Evolutionary conservation across 2,888 invertebrate genomes (phyloP).

Genomic region (Eucera pruinosa): DNA sequence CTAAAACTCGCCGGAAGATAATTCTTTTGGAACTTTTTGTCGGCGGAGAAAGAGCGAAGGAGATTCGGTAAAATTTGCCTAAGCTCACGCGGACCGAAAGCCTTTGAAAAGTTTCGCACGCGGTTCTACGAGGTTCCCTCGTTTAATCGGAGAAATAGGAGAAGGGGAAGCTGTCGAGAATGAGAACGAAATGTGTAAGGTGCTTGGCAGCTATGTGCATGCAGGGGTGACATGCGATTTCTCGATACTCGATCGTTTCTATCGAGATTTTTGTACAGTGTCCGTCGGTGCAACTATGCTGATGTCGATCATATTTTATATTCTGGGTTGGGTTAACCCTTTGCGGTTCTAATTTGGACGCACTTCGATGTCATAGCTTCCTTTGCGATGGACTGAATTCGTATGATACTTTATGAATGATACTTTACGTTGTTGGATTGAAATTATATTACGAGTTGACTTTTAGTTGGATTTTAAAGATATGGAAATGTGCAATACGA

Average conservation of each 20-base stretch:
- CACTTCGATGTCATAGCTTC: too few relatives aligned
- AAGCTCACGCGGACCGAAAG: neutral
- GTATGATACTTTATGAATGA: too few relatives aligned
- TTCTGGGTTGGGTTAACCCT: neutral
- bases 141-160: neutral
- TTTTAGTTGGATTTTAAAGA: too few relatives aligned
- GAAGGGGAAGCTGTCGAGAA: slow-evolving; percentile 1
- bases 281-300: slow-evolving; percentile 16
- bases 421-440: too few relatives aligned
- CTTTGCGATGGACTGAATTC: too few relatives aligned
- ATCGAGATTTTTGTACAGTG: slow-evolving; percentile 1
- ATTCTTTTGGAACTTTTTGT: too few relatives aligned
- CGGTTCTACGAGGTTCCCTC: neutral
- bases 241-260: slow-evolving; percentile 24
- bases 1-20: too few relatives aligned
- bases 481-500: too few relatives aligned
- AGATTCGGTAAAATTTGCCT: neutral
- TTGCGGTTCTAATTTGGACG: too few relatives aligned
- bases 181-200: slow-evolving; percentile 67
- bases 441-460: too few relatives aligned
- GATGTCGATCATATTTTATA: neutral
- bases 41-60: too few relatives aligned
- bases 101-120: neutral
- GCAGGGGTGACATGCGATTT: slow-evolving; percentile 74
- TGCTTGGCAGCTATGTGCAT: slow-evolving; percentile 77